Base-by-base conservation (phyloP, 2,888 invertebrate genomes). In the Magallana nippona region DNA sequence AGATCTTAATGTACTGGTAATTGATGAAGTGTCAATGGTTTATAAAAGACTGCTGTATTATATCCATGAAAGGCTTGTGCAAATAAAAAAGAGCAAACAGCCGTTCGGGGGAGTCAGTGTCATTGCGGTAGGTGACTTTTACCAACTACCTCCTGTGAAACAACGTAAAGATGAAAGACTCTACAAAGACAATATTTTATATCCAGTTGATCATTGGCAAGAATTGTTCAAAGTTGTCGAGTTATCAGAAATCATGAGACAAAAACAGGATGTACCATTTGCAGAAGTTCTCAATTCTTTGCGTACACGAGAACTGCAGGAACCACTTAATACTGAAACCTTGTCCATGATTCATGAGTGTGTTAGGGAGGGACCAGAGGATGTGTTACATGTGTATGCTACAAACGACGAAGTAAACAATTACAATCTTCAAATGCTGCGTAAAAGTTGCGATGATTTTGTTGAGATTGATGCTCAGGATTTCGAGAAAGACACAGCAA, bases 11-110 rank as follows among this genome's bases (percentile, higher is more conserved):
- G 56, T 85, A 83, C 82, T 88, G 84, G 89, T 94, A n/a, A 92
- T 93, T 78, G 93, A 93, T 88, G 92, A 93, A 89, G 89, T 93
- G 78, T 93, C 92, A 27, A 91, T 93, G 92, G 89, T 93, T 13
- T 91, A 92, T 1, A 81, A 87, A 19, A 88, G 83, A 55, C 86
- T 89, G 5, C 88, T 93, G 2, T 84, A 86, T 10, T 84, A 88
- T 60, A 87, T 93, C 22, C 90, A 92, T 88, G 87, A 57, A 84
- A 82, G 79, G n/a, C 78, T 78, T 13, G 78, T 78, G n/a, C 78
- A 78, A 78, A 78, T 78, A 44, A 78, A 78, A 44, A 55, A 55
- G n/a, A 19, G 56, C 27, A 80, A 80, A 22, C 17, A 56, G 27
- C 22, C 79, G 2, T 19, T 86, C 58, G 80, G 80, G 11, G 80